Evolutionary conservation across 2,113 vertebrate genomes (phyloP).

Genomic region (Apeltes quadracus): DNA sequence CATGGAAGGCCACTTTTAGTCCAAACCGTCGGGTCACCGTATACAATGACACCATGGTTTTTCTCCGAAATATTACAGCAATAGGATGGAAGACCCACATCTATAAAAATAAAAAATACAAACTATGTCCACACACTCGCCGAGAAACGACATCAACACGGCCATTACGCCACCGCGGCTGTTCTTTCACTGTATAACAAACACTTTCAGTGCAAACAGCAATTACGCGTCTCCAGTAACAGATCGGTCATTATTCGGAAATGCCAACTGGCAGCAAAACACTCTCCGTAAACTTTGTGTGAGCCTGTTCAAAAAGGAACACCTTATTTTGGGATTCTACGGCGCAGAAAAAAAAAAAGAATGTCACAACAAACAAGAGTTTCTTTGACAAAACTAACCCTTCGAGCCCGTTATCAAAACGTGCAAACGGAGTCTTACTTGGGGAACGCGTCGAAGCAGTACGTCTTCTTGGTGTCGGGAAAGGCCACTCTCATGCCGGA

Average conservation of each 20-base stretch:
- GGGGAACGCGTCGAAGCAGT: slow-evolving; percentile 96
- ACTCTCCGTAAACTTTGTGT: slow-evolving; percentile 3
- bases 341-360: not conserved
- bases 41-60: not conserved
- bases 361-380: not conserved
- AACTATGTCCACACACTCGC: not conserved
- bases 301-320: slow-evolving; percentile 21
- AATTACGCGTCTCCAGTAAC: slow-evolving; percentile 31
- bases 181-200: slow-evolving; percentile 23
- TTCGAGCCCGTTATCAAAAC: not conserved
- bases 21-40: not conserved
- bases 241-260: slow-evolving; percentile 43
- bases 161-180: not conserved
- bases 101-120: slow-evolving; percentile 6
- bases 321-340: slow-evolving; percentile 19
- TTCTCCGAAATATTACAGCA: slow-evolving; percentile 1
- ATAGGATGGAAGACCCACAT: not conserved
- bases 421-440: slow-evolving; percentile 84
- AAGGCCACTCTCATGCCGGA: slow-evolving; percentile 98
- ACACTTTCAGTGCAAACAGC: slow-evolving; percentile 29
- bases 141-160: not conserved
- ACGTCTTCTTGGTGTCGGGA: slow-evolving; percentile 96
- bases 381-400: not conserved
- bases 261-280: slow-evolving; percentile 37
- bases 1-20: not conserved